These are phyloP conservation scores for Ceyx erithaca DNA, from an alignment of 2,797 vertebrate species.

Conservation along the genomic window DNA sequence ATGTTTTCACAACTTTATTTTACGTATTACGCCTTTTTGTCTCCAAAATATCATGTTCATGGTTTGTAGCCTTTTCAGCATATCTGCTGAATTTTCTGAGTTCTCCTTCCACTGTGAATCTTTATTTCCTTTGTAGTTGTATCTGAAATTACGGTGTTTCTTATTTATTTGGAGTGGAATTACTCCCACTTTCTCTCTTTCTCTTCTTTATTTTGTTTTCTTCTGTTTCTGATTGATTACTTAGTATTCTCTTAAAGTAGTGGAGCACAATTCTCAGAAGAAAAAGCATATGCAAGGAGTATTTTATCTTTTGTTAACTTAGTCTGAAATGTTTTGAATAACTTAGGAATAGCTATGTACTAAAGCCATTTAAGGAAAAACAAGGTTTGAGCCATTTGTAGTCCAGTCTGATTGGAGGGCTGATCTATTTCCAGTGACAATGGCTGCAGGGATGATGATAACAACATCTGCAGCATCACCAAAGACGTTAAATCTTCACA, in stretches of 20 bases:
- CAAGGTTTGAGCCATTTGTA: not conserved
- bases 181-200: not conserved
- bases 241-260: not conserved
- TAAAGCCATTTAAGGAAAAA: not conserved
- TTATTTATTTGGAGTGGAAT: not conserved
- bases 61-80: not conserved
- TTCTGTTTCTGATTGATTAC: not conserved
- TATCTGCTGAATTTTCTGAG: not conserved
- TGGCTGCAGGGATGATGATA: not conserved
- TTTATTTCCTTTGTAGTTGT: not conserved
- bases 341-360: not conserved
- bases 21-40: not conserved
- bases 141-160: not conserved
- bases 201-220: not conserved
- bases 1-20: not conserved
- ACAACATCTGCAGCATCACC: conserved; percentile 58
- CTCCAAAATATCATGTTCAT: not conserved
- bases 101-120: fast-evolving
- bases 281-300: not conserved
- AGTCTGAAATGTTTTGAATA: not conserved
- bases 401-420: conserved; percentile 1
- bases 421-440: conserved; percentile 56
- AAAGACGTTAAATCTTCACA: conserved; percentile 66
- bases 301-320: not conserved
- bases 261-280: not conserved